A percentile compares a stretch with the other conserved stretches of the same genome.
Conservation (phyloP, 2,888 invertebrate genomes). For the Metacarcinus magister region DNA sequence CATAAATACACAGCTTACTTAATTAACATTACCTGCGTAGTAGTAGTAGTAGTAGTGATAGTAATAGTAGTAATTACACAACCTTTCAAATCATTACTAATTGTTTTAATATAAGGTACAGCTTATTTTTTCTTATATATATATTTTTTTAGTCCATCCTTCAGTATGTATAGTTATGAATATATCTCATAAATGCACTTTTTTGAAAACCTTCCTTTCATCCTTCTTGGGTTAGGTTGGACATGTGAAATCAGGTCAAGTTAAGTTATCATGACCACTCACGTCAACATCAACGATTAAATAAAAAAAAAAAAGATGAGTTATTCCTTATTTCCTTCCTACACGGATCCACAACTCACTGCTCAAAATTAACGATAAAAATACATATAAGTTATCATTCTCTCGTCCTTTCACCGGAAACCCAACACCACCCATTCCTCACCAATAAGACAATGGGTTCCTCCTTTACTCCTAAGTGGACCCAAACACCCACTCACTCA, state of each 20-base stretch:
- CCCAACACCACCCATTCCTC: no score
- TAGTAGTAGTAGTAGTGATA: neutral
- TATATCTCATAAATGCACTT: neutral
- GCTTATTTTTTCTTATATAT: neutral
- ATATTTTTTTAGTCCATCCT: neutral
- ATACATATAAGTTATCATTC: no score
- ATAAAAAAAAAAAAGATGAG: no score
- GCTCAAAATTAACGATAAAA: no score
- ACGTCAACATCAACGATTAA: no score
- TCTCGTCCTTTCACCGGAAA: no score
- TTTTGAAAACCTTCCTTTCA: neutral
- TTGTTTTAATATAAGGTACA: neutral
- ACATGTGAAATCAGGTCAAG: neutral
- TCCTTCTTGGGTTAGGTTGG: neutral
- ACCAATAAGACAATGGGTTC: no score
- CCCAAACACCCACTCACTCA: no score
- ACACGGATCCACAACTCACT: no score
- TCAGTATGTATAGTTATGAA: neutral
- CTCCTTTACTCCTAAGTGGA: no score
- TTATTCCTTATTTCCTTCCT: no score
- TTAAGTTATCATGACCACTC: no score
- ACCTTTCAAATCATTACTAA: neutral
- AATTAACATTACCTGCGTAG: neutral
- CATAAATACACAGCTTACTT: constrained; percentile 39
- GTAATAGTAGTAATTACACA: neutral